These are phyloP conservation scores for Orbicella faveolata DNA, from an alignment of 64 coral and sea anemone species.

Conservation along the genomic window DNA sequence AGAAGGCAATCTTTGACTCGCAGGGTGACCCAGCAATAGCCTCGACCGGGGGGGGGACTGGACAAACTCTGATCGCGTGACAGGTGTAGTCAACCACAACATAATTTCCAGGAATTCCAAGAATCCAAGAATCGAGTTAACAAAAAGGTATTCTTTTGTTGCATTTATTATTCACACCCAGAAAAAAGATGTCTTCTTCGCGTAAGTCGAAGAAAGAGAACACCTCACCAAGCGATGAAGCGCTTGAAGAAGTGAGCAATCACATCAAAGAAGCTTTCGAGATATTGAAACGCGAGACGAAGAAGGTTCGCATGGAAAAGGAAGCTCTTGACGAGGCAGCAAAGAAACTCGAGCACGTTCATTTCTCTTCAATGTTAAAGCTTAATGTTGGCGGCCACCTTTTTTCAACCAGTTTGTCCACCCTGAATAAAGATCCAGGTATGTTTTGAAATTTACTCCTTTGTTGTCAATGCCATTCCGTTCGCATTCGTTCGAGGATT, in stretches of 20 bases:
- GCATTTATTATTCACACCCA: too few species aligned
- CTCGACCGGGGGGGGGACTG: too few species aligned
- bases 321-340: background rate
- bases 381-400: background rate
- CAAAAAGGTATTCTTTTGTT: too few species aligned
- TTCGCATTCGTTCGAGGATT: too few species aligned
- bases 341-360: constrained; percentile 4
- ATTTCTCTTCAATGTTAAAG: background rate
- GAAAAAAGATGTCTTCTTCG: background rate
- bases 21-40: background rate
- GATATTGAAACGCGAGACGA: background rate
- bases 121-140: too few species aligned
- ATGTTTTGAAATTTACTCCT: background rate
- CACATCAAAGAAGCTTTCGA: background rate
- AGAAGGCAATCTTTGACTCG: too few species aligned
- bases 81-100: too few species aligned
- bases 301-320: background rate
- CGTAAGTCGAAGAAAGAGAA: background rate
- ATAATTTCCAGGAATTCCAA: too few species aligned
- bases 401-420: background rate
- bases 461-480: too few species aligned
- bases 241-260: background rate
- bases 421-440: background rate
- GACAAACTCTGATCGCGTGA: too few species aligned
- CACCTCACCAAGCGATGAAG: background rate